Conservation (phyloP, 2,113 vertebrate species). For the Labeo rohita region DNA sequence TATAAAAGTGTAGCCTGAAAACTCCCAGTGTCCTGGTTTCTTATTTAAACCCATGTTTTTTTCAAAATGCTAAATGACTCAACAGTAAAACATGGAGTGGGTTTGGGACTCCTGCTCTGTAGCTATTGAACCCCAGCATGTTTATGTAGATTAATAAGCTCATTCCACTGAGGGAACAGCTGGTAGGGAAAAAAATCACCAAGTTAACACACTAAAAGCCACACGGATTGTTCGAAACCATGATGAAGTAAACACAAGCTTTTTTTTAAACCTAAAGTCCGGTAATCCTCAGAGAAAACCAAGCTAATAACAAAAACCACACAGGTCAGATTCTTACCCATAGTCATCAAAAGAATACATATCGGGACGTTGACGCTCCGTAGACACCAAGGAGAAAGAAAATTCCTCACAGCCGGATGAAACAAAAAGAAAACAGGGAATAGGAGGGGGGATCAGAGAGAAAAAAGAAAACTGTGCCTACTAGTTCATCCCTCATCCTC, state of each 20-base stretch:
- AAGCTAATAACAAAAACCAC: constrained; percentile 33
- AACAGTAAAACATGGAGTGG: constrained; percentile 38
- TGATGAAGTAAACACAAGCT: constrained; percentile 21
- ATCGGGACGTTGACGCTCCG: constrained; percentile 71
- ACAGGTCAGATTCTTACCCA: constrained; percentile 77
- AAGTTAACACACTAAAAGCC: constrained; percentile 18
- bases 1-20: not conserved
- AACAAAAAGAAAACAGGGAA: constrained; percentile 10
- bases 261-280: not conserved
- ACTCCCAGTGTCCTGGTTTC: constrained; percentile 11
- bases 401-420: constrained; percentile 38
- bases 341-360: constrained; percentile 88
- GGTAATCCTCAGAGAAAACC: constrained; percentile 17
- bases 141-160: constrained; percentile 48
- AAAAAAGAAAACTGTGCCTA: constrained; percentile 2
- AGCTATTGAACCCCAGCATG: constrained; percentile 21
- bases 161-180: constrained; percentile 51
- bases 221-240: not conserved
- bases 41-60: constrained; percentile 9
- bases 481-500: constrained; percentile 45
- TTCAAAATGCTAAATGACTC: constrained; percentile 38
- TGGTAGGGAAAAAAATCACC: constrained; percentile 39
- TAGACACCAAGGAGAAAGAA: constrained; percentile 57
- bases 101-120: constrained; percentile 20
- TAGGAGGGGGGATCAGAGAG: constrained; percentile 28